phyloP scores from a whole-genome alignment of 1,140 invertebrate species.

The Hypsibius dujardini region DNA sequence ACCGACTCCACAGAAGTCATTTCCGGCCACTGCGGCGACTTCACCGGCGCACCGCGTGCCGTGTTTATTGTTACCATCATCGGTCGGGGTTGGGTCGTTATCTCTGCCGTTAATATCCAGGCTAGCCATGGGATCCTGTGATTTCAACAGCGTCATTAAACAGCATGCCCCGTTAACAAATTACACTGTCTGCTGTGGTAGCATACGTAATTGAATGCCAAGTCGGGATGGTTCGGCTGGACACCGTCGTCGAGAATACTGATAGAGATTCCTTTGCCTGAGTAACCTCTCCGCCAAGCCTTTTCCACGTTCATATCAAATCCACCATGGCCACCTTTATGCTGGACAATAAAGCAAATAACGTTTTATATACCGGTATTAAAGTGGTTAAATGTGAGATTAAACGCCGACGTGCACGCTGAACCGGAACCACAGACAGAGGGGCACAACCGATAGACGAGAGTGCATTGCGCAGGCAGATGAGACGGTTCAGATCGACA shows the following conservation, averaged over 20 bases:
- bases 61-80: slow-evolving; percentile 35
- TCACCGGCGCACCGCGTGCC: slow-evolving; percentile 48
- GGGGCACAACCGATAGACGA: slow-evolving; percentile 13
- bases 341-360: no score
- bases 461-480: slow-evolving; percentile 15
- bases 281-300: slow-evolving; percentile 84
- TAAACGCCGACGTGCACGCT: slow-evolving; percentile 60
- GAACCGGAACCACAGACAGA: slow-evolving; percentile 38
- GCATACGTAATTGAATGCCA: slow-evolving; percentile 76
- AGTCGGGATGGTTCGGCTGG: slow-evolving; percentile 80
- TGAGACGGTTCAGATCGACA: no score
- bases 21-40: slow-evolving; percentile 76
- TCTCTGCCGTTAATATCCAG: slow-evolving; percentile 84
- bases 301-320: slow-evolving; percentile 85
- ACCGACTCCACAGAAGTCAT: slow-evolving; percentile 76
- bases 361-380: no score
- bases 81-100: slow-evolving; percentile 39
- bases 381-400: slow-evolving; percentile 35
- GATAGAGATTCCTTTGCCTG: slow-evolving; percentile 80
- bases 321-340: slow-evolving; percentile 36
- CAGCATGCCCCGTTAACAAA: no score
- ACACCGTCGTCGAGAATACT: slow-evolving; percentile 91
- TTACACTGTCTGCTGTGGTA: no score
- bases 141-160: slow-evolving; percentile 23
- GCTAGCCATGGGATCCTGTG: slow-evolving; percentile 73